Evolutionary conservation across 2,888 invertebrate species (phyloP).

Genomic region (Drosophila rellima): DNA sequence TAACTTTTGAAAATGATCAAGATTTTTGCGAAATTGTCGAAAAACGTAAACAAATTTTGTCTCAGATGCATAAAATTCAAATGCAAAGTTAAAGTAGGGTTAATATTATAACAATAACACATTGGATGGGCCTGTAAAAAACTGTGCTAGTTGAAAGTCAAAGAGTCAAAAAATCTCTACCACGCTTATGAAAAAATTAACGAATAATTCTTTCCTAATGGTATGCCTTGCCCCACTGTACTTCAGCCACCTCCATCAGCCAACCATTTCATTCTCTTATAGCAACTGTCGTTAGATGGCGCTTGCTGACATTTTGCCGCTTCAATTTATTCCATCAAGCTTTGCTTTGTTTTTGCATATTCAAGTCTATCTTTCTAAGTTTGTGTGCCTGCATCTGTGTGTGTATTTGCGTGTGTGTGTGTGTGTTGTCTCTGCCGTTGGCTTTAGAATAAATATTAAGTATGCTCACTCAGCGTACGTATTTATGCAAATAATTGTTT

Average conservation of each 20-base stretch:
- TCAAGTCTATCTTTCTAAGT: neutral
- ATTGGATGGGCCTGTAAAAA: too few species aligned
- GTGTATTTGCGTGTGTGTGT: constrained; percentile 22
- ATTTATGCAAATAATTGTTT: constrained; percentile 78
- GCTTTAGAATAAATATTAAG: constrained; percentile 75
- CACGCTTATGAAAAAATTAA: neutral
- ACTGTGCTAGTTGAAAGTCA: too few species aligned
- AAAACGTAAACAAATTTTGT: too few species aligned
- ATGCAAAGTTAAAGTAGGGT: too few species aligned
- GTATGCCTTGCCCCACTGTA: constrained; percentile 18
- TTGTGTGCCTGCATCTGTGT: constrained; percentile 14
- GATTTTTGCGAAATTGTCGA: too few species aligned
- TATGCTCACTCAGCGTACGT: constrained; percentile 48
- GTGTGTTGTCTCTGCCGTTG: constrained; percentile 38
- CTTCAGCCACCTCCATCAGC: neutral
- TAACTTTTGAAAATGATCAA: too few species aligned
- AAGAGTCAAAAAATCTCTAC: too few species aligned
- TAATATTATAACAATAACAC: too few species aligned
- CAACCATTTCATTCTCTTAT: constrained; percentile 17
- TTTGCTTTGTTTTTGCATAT: constrained; percentile 28
- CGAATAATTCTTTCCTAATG: neutral
- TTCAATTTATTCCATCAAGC: constrained; percentile 62
- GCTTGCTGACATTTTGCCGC: constrained; percentile 60
- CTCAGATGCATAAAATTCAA: too few species aligned
- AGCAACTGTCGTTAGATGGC: constrained; percentile 52